Percentiles rank a stretch among this genome's conserved stretches.
phyloP scores from a whole-genome alignment of 2,113 vertebrate genomes.

The Capreolus pygargus region DNA sequence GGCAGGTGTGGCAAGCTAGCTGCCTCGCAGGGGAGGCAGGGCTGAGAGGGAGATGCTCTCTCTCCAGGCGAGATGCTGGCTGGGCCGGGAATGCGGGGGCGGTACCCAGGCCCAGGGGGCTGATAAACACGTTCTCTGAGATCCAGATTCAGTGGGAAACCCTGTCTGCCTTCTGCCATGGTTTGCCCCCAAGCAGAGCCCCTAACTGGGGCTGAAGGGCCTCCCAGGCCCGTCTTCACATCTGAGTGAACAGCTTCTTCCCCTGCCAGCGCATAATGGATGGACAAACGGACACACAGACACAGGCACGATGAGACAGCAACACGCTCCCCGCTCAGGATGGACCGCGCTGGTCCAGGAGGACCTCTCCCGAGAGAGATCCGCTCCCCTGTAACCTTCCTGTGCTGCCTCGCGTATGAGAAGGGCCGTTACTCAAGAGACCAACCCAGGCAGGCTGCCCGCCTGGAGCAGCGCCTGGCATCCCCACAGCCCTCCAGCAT shows the following conservation, averaged over 20 bases:
- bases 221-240: not conserved
- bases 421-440: not conserved
- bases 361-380: not conserved
- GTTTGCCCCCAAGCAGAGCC: not conserved
- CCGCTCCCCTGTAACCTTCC: not conserved
- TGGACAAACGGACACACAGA: not conserved
- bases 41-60: no score
- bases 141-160: not conserved
- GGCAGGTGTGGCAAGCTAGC: not conserved
- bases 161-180: not conserved
- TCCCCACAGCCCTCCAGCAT: no score
- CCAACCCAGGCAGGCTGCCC: not conserved
- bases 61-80: not conserved
- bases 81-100: not conserved
- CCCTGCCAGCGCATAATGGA: not conserved
- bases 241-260: not conserved
- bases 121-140: rapidly evolving
- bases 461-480: not conserved
- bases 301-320: rapidly evolving
- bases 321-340: not conserved
- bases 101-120: not conserved
- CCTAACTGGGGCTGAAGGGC: not conserved
- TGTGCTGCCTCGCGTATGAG: not conserved
- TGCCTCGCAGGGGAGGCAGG: no score
- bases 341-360: rapidly evolving